Conservation (phyloP, 2,888 invertebrate genomes). For the Dolichopus griseipennis region DNA sequence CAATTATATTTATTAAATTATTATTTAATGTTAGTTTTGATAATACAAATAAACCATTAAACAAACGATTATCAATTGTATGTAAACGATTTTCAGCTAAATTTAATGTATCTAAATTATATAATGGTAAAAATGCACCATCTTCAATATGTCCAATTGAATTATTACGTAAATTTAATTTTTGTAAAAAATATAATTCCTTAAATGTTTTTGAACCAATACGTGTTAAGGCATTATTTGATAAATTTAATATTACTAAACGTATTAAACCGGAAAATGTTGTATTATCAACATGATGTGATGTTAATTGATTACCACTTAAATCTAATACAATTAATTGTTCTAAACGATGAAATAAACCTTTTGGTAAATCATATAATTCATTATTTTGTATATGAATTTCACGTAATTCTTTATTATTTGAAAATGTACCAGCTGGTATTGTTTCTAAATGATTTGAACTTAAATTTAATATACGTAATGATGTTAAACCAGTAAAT, state of each 20-base stretch:
- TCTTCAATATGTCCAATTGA: constrained; percentile 82
- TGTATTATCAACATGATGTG: constrained; percentile 73
- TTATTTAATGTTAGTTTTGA: constrained; percentile 78
- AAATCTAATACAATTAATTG: constrained; percentile 76
- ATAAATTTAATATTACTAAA: constrained; percentile 73
- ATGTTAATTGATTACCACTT: constrained; percentile 75
- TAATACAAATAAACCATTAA: constrained; percentile 74
- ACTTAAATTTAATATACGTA: constrained; percentile 76
- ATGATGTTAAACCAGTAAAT: constrained; percentile 65
- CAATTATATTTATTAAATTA: constrained; percentile 70
- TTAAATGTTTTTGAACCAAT: constrained; percentile 78
- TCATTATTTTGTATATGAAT: constrained; percentile 79
- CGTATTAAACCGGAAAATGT: constrained; percentile 79
- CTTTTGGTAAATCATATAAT: constrained; percentile 70
- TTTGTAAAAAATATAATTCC: constrained; percentile 77
- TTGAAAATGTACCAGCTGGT: constrained; percentile 73
- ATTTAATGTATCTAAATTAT: constrained; percentile 82
- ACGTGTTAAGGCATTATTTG: constrained; percentile 75
- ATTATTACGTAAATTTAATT: constrained; percentile 76
- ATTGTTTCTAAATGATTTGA: constrained; percentile 73
- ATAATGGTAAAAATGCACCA: constrained; percentile 76
- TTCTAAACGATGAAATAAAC: constrained; percentile 73
- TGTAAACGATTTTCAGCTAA: constrained; percentile 79
- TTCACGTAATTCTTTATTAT: constrained; percentile 71
- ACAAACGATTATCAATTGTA: constrained; percentile 68